Evolutionary conservation across 2,888 invertebrate species (phyloP).

Genomic region (Xestia rhomboidea): DNA sequence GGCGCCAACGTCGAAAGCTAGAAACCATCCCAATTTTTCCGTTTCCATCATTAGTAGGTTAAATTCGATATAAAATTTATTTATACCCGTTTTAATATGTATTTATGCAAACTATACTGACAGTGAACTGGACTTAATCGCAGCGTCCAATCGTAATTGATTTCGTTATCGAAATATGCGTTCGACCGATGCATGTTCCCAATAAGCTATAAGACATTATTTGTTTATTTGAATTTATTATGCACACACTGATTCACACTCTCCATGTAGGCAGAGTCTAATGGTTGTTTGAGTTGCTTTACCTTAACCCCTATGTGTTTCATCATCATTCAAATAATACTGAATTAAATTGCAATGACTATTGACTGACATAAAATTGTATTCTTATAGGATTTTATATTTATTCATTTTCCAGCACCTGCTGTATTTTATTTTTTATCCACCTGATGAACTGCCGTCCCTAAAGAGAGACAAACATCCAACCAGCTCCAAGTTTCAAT

Average conservation of each 20-base stretch:
- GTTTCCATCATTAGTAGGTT: slow-evolving; percentile 77
- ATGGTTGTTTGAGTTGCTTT: neutral
- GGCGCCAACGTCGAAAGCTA: slow-evolving; percentile 80
- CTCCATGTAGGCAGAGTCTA: neutral
- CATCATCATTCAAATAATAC: neutral
- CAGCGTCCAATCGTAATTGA: slow-evolving; percentile 77
- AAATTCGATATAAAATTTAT: slow-evolving; percentile 77
- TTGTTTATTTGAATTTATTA: slow-evolving; percentile 40
- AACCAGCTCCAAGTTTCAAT: slow-evolving; percentile 28
- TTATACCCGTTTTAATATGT: slow-evolving; percentile 77
- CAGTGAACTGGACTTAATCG: slow-evolving; percentile 77
- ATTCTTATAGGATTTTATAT: neutral
- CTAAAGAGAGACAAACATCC: neutral
- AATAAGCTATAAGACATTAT: slow-evolving; percentile 50
- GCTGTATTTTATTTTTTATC: neutral
- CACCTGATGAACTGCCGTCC: neutral
- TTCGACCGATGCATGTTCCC: slow-evolving; percentile 66
- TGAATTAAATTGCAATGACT: neutral
- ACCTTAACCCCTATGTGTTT: neutral
- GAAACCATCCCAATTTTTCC: slow-evolving; percentile 79
- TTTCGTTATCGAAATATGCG: slow-evolving; percentile 76
- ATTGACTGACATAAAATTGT: neutral
- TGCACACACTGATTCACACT: slow-evolving; percentile 43
- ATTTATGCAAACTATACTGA: slow-evolving; percentile 80
- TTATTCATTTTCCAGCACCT: neutral